Percentiles rank a stretch among this genome's conserved stretches.
Conservation (phyloP, 1,140 invertebrate species). For the Pachypsylla venusta region DNA sequence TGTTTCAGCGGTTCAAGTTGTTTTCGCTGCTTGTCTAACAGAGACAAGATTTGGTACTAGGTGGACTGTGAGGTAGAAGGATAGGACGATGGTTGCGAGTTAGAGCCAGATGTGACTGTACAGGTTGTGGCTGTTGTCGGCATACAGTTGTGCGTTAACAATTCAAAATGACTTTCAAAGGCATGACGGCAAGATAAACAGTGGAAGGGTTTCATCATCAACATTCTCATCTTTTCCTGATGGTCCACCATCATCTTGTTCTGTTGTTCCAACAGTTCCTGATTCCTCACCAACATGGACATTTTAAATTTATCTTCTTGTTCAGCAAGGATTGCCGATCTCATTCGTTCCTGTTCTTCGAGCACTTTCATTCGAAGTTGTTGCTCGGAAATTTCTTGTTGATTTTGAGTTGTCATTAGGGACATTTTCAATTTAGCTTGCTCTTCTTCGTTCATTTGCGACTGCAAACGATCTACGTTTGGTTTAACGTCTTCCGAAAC, state of each 20-base stretch:
- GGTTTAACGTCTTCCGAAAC: background rate
- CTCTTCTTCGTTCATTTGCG: background rate
- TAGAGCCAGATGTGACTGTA: background rate
- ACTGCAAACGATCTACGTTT: background rate
- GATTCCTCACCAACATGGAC: background rate
- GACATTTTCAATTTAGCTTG: background rate
- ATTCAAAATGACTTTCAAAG: slow-evolving; percentile 2
- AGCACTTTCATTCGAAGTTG: background rate
- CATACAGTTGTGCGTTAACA: slow-evolving; percentile 1
- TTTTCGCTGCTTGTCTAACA: no score
- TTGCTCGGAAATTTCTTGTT: background rate
- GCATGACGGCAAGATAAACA: background rate
- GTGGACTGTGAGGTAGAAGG: no score
- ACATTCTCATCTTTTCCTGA: slow-evolving; percentile 3
- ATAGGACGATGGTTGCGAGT: background rate
- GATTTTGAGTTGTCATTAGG: background rate
- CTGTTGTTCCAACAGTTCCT: slow-evolving; percentile 1
- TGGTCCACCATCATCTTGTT: slow-evolving; percentile 3
- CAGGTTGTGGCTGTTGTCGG: background rate
- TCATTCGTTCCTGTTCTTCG: slow-evolving; percentile 4
- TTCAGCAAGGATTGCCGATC: background rate
- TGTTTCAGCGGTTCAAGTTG: no score
- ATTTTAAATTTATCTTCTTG: slow-evolving; percentile 1
- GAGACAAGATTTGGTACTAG: background rate
- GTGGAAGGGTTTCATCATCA: slow-evolving; percentile 6